phyloP scores from a whole-genome alignment of 1,140 invertebrate species.

The Harpegnathos saltator region DNA sequence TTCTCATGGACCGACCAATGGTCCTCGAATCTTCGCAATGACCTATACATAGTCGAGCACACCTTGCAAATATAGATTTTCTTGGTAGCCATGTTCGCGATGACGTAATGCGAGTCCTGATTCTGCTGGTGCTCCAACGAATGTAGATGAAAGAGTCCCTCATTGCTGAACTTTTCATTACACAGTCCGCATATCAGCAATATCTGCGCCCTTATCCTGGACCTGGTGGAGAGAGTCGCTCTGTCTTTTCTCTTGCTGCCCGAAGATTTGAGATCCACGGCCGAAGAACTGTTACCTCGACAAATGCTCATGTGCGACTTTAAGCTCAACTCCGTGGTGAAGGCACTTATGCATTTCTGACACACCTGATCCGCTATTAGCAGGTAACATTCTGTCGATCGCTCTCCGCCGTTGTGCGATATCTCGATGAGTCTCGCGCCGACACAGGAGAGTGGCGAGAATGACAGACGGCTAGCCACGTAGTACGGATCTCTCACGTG shows the following conservation, averaged over 20 bases:
- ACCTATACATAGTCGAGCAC: constrained; percentile 63
- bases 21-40: constrained; percentile 61
- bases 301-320: constrained; percentile 67
- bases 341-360: constrained; percentile 75
- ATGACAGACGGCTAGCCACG: constrained; percentile 76
- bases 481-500: constrained; percentile 78
- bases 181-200: constrained; percentile 68
- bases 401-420: not conserved
- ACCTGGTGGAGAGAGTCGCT: not conserved
- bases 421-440: not conserved
- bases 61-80: constrained; percentile 71
- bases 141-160: constrained; percentile 70
- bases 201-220: not conserved
- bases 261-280: not conserved
- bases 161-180: constrained; percentile 61
- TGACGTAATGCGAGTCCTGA: constrained; percentile 57
- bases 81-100: constrained; percentile 16
- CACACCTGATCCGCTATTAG: constrained; percentile 81
- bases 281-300: not conserved
- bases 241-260: not conserved
- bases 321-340: constrained; percentile 67
- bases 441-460: constrained; percentile 76
- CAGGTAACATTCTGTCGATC: constrained; percentile 59
- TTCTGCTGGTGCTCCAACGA: constrained; percentile 61
- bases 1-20: constrained; percentile 76